Base-by-base conservation (phyloP, 2,113 vertebrate species). In the Danio rerio region DNA sequence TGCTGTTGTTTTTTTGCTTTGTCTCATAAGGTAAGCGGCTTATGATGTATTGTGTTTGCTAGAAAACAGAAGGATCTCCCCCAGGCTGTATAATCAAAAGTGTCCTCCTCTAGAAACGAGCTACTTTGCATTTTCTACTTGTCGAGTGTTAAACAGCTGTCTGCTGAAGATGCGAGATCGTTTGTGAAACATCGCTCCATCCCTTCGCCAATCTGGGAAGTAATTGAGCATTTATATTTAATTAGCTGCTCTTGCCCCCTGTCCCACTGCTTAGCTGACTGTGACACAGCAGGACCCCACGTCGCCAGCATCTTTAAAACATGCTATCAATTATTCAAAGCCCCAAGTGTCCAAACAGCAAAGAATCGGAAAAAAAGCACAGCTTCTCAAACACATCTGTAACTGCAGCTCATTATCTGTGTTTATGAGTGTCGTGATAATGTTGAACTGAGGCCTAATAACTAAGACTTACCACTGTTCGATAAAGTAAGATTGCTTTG, bases 171-270 rank as follows among this genome's bases (percentile, higher is more conserved):
- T 76, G 43, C 50, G 20, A 58, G 52, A 55, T 81, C 13, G 43
- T 87, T 78, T 73, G 71, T 65, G 63, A 83, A 83, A 83, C 71
- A 70, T 63, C 79, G 81, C 70, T 72, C 42, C 7, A 13, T 42
- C 55, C 79, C 16, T 15, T 81, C 47, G 40, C 73, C 52, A 43
- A 83, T 84, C 72, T 82, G 69, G 40, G 12, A 71, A 80, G 66
- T 84, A 86, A 86, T 86, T 84, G 84, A 79, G 66, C 80, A 86
- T 88, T 81, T 84, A 88, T 86, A 88, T 88, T 87, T 87, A 85
- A 87, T 87, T 81, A 86, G 68, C 45, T 50, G 66, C 62, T 81
- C 61, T 77, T 66, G 68, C 68, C 81, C 45, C 56, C 70, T 74
- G 20, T 80, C 78, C 79, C 75, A 81, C 81, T 61, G 83, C 65